These are phyloP conservation scores for Drosophila subsilvestris DNA, from an alignment of 2,888 invertebrate genomes.

Conservation along the genomic window DNA sequence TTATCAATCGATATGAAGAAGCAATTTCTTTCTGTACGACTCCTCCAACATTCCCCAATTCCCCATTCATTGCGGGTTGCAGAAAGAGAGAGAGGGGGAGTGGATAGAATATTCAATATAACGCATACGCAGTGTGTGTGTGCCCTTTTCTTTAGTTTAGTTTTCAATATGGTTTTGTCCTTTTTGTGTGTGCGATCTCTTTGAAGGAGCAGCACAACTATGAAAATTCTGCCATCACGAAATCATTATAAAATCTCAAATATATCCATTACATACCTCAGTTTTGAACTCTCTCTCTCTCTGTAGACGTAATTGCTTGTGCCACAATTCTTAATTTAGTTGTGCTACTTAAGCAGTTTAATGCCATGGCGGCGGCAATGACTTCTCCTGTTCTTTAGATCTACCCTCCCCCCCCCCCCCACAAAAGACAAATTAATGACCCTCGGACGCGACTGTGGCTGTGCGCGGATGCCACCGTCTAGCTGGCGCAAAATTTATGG, in stretches of 20 bases:
- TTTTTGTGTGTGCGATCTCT: conserved; percentile 7
- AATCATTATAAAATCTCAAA: conserved; percentile 6
- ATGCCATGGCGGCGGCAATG: conserved; percentile 46
- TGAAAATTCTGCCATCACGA: conserved; percentile 1
- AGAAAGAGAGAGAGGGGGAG: neutral
- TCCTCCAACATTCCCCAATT: neutral
- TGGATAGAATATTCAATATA: conserved; percentile 37
- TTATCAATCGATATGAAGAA: conserved; percentile 53
- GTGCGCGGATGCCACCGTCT: conserved; percentile 56
- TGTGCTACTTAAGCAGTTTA: conserved; percentile 76
- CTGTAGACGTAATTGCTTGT: conserved; percentile 57
- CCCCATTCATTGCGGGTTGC: neutral
- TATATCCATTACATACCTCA: conserved; percentile 37
- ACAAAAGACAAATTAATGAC: conserved; percentile 73
- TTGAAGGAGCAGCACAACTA: neutral
- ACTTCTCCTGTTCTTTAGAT: conserved; percentile 36
- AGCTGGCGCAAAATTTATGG: conserved; percentile 65
- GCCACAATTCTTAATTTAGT: conserved; percentile 71
- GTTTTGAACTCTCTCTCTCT: conserved; percentile 45
- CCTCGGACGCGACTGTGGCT: conserved; percentile 43
- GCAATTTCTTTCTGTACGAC: conserved; percentile 37
- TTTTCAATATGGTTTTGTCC: conserved; percentile 26
- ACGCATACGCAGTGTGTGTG: conserved; percentile 49
- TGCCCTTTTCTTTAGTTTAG: conserved; percentile 37
- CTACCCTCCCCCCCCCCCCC: conserved; percentile 11